phyloP scores from a whole-genome alignment of 1,140 invertebrate species.

The Plectrocnemia conspersa region DNA sequence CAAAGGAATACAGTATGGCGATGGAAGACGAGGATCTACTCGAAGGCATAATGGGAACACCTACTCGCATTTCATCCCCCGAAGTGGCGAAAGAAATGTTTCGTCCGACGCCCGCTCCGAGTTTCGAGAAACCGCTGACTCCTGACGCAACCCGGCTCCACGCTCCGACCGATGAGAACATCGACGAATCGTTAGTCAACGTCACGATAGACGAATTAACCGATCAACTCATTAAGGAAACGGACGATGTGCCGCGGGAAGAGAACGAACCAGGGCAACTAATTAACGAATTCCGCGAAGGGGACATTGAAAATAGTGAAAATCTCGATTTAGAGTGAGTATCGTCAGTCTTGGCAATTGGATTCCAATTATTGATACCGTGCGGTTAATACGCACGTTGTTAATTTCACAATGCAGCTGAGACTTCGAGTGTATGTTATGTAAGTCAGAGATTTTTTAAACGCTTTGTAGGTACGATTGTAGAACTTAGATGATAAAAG shows the following conservation, averaged over 20 bases:
- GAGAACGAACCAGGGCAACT: conserved; percentile 1
- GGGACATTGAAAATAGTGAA: not conserved
- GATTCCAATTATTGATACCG: conserved; percentile 23
- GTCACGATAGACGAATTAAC: conserved; percentile 28
- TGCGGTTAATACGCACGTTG: conserved; percentile 19
- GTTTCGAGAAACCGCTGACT: conserved; percentile 32
- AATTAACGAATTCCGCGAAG: not conserved
- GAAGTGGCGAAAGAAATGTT: conserved; percentile 23
- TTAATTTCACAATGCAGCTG: conserved; percentile 34
- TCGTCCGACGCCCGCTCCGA: conserved; percentile 31
- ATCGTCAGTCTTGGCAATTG: conserved; percentile 15
- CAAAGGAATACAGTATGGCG: conserved; percentile 9
- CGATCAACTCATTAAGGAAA: conserved; percentile 29
- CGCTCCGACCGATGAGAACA: conserved; percentile 28
- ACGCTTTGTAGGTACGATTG: conserved; percentile 30
- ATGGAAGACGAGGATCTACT: conserved; percentile 12
- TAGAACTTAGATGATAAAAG: conserved; percentile 23
- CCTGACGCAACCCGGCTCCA: conserved; percentile 21
- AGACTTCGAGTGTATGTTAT: conserved; percentile 32
- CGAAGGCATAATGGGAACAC: conserved; percentile 25
- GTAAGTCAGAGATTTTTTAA: conserved; percentile 32
- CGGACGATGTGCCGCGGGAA: conserved; percentile 19
- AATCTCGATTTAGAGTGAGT: conserved; percentile 33
- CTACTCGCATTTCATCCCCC: conserved; percentile 13
- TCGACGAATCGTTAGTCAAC: conserved; percentile 20